Evolutionary conservation across 35 echinoderm and acorn worm genomes (phyloP).

Genomic region (Apostichopus parvimensis): DNA sequence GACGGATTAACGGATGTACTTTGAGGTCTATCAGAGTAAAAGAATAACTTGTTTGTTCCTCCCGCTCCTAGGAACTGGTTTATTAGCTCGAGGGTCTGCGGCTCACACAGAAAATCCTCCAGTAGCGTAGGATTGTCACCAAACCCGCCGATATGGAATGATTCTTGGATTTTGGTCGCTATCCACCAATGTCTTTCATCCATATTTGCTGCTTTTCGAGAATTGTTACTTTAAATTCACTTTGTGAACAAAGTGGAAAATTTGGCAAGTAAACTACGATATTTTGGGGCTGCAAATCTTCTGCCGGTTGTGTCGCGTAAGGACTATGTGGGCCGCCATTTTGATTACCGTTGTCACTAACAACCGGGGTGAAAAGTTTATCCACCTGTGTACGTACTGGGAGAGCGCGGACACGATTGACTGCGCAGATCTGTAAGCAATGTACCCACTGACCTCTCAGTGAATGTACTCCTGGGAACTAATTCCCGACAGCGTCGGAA

Average conservation of each 20-base stretch:
- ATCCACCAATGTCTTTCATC: constrained; percentile 99
- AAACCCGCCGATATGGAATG: constrained; percentile 98
- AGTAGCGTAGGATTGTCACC: constrained; percentile 93
- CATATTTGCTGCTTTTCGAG: constrained; percentile 51
- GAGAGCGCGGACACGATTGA: no score
- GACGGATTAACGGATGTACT: constrained; percentile 72
- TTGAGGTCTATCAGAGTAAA: constrained; percentile 96
- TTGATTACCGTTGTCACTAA: constrained; percentile 75
- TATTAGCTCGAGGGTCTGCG: constrained; percentile 83
- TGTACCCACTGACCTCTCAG: no score
- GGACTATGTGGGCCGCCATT: constrained; percentile 73
- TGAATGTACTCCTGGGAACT: no score
- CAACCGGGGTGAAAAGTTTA: constrained; percentile 14
- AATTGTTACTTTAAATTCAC: not conserved
- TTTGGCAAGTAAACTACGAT: not conserved
- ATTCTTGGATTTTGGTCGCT: constrained; percentile 99
- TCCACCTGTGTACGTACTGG: not conserved
- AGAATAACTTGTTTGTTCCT: constrained; percentile 97
- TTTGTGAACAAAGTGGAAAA: not conserved
- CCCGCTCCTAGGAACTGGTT: constrained; percentile 94
- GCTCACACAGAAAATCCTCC: constrained; percentile 92
- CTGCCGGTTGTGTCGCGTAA: not conserved
- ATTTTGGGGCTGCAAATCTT: not conserved
- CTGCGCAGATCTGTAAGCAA: no score
- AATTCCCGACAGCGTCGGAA: no score